Evolutionary conservation across 2,113 vertebrate genomes (phyloP), one percentile per base, ranked within the genome.

Genomic region (Anguilla japonica): DNA sequence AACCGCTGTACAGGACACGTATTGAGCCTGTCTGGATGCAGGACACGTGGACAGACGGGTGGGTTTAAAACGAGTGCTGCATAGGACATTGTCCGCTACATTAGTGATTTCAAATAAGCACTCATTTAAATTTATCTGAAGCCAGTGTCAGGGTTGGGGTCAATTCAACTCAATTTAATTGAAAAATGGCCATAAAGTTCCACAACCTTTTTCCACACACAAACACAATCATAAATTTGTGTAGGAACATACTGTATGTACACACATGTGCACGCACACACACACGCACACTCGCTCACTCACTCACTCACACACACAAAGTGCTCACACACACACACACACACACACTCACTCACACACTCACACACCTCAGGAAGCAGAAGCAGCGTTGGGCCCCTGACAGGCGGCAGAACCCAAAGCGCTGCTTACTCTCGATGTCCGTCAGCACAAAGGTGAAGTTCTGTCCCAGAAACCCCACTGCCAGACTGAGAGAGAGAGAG

Each of bases 391-490:
- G 98, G 87, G 97, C 97, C 81, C 97, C 98, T 0, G 98, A 99
- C 91, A 99, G 97, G 84, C 98, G 98, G 87, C 98, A 99, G 94
- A 99, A 99, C 6, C 98, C 98, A 86, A 99, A 99, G 87, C 98
- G 96, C 95, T 99, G 98, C 91, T 99, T 99, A 95, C 98, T 99
- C 93, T 99, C 97, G 92, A 99, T 97, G 95, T 99, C 98, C 87
- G 98, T 99, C 93, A 99, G 95, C 89, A 99, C 98, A 91, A 99
- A 99, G 0, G 98, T 99, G 91, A 99, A 99, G 95, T 99, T 98
- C 94, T 99, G 98, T 81, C 97, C 98, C 40, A 98, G 96, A 91
- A 98, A 97, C 92, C 95, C 96, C 80, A 97, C 95, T 71, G 96
- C 93, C 91, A 96, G 95, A 93, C 98, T 99, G 95, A 15, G 87